Base-by-base conservation (phyloP, 2,113 vertebrate species). In the Aviceda subcristata region DNA sequence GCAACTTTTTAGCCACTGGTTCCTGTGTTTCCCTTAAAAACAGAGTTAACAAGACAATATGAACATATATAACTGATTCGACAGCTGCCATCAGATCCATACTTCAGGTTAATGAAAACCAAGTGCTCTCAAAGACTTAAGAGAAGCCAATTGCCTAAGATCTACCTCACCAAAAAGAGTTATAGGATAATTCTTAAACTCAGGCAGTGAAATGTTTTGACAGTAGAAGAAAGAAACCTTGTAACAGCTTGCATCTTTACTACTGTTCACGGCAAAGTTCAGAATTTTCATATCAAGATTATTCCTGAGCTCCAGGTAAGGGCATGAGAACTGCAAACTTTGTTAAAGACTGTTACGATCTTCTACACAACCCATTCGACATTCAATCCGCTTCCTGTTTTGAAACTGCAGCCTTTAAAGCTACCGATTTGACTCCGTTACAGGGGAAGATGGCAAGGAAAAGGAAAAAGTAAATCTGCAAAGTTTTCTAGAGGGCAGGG, bases 161-260 rank as follows among this genome's bases (percentile, higher is more conserved):
- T 82, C 36, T 64, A 19, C 16, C 96, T 94, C 91, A 94, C 51
- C 92, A 93, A 92, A 95, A 73, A 60, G 72, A 93, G 76, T 92
- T 94, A 85, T 29, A 88, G 60, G 34, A 41, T 68, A 48, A 46
- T 77, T 93, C 92, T 92, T 55, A 87, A 96, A 94, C 77, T 91
- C 66, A 19, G n/a, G 45, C 85, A 93, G 79, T 89, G 91, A 97
- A 97, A 88, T 96, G 91, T 93, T 97, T 96, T 92, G 92, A 96
- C 92, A 91, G 67, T 15, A 76, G 38, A 90, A 90, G 84, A 94
- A 96, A 87, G 86, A 83, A 94, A 82, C n/a, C 41, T 91, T 57
- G 45, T 88, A 94, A 92, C 50, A 90, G 62, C 24, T 91, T 91
- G 38, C 36, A n/a, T 90, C 74, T 76, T 85, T 82, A 87, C 89